Conservation (phyloP, 1,140 invertebrate species). For the Zaprionus taronus region DNA sequence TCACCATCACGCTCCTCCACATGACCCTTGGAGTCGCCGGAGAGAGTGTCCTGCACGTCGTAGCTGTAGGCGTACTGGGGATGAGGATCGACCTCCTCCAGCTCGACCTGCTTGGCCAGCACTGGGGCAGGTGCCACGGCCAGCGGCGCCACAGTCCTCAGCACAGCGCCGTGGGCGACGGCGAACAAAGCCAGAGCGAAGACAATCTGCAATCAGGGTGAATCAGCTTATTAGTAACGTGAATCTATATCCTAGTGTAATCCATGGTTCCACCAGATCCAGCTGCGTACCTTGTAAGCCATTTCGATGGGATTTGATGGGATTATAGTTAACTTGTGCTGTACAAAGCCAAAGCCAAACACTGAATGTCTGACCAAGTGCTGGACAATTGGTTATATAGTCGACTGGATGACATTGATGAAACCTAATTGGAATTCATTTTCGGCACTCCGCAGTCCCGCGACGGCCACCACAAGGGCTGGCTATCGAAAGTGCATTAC, state of each 20-base stretch:
- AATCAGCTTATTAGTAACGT: background rate
- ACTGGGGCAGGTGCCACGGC: slow-evolving; percentile 65
- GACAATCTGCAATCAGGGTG: slow-evolving; percentile 51
- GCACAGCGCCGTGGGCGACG: slow-evolving; percentile 59
- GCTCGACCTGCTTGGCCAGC: slow-evolving; percentile 68
- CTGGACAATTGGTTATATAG: slow-evolving; percentile 63
- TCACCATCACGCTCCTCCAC: slow-evolving; percentile 86
- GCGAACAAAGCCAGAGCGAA: slow-evolving; percentile 58
- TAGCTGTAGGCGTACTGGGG: slow-evolving; percentile 86
- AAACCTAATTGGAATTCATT: slow-evolving; percentile 77
- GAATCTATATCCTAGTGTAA: slow-evolving; percentile 16
- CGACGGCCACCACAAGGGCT: background rate
- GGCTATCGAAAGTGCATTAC: slow-evolving; percentile 37
- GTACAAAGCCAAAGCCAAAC: slow-evolving; percentile 59
- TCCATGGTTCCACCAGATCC: background rate
- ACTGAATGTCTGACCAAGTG: slow-evolving; percentile 68
- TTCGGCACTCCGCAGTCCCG: slow-evolving; percentile 55
- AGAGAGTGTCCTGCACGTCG: slow-evolving; percentile 85
- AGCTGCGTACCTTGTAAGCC: slow-evolving; percentile 65
- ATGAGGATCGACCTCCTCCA: slow-evolving; percentile 70
- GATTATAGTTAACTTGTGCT: slow-evolving; percentile 42
- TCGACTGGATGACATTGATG: slow-evolving; percentile 68
- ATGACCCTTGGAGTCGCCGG: slow-evolving; percentile 86
- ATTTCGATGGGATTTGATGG: slow-evolving; percentile 48
- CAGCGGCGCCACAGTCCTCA: slow-evolving; percentile 61